Evolutionary conservation across 2,113 vertebrate species (phyloP).

Genomic region (Halcyon senegalensis): DNA sequence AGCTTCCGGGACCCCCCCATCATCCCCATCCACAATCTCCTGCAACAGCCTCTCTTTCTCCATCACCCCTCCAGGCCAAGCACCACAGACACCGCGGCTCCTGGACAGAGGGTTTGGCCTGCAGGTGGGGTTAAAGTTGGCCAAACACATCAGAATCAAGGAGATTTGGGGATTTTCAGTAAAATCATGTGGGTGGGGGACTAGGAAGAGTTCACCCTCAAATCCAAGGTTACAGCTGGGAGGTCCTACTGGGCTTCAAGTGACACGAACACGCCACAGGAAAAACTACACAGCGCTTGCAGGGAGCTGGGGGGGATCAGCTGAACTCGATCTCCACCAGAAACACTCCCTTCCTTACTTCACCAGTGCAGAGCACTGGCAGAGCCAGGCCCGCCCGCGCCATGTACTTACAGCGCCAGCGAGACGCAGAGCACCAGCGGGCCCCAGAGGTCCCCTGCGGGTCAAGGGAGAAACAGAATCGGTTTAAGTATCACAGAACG

Average conservation of each 20-base stretch:
- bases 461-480: neutral
- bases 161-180: neutral
- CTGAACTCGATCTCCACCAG: neutral
- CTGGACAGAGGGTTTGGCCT: too few species aligned
- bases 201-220: neutral
- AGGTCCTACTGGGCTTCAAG: neutral
- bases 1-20: neutral
- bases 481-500: neutral
- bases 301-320: neutral
- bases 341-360: neutral
- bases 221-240: neutral
- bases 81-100: neutral
- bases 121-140: neutral
- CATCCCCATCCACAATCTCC: neutral
- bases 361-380: neutral
- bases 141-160: neutral
- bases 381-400: neutral
- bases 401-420: conserved; percentile 89
- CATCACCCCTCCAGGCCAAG: rapidly evolving
- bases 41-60: neutral
- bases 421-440: conserved; percentile 94
- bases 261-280: neutral
- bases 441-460: conserved; percentile 95
- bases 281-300: neutral
- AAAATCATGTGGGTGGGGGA: neutral